Conservation (phyloP, 2,888 invertebrate genomes). For the Prosopocoilus inquinatus region DNA sequence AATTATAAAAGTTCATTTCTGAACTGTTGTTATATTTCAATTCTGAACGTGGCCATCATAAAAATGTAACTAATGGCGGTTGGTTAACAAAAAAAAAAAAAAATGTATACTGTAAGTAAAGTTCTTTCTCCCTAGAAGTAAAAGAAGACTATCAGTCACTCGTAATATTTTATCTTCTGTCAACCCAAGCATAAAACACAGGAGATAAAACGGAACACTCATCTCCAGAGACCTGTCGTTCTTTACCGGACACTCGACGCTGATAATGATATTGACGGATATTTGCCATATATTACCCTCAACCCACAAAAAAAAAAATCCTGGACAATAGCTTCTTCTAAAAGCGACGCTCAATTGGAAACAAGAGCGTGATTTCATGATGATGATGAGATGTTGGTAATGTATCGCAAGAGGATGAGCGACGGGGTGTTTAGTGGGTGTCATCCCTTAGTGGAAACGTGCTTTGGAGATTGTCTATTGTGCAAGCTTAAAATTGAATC, state of each 20-base stretch:
- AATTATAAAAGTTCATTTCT: no score
- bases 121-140: conserved; percentile 35
- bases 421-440: conserved; percentile 11
- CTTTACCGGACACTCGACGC: conserved; percentile 31
- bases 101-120: background rate
- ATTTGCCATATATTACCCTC: conserved; percentile 12
- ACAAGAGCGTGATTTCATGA: background rate
- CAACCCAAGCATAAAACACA: conserved; percentile 51
- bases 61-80: background rate
- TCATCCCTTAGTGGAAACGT: conserved; percentile 35
- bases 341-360: no score
- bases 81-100: background rate
- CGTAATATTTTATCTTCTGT: conserved; percentile 53
- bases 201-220: conserved; percentile 51
- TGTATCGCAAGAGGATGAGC: conserved; percentile 8
- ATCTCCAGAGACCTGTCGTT: conserved; percentile 41
- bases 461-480: conserved; percentile 41
- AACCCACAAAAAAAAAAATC: background rate
- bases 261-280: conserved; percentile 41
- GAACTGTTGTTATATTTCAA: background rate
- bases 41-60: background rate
- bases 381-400: conserved; percentile 9
- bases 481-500: conserved; percentile 38
- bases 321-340: no score
- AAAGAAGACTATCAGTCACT: conserved; percentile 49